Percentiles rank a stretch among this genome's conserved stretches.
Conservation (phyloP, 2,113 vertebrate genomes). For the Oreochromis tanganicae region DNA sequence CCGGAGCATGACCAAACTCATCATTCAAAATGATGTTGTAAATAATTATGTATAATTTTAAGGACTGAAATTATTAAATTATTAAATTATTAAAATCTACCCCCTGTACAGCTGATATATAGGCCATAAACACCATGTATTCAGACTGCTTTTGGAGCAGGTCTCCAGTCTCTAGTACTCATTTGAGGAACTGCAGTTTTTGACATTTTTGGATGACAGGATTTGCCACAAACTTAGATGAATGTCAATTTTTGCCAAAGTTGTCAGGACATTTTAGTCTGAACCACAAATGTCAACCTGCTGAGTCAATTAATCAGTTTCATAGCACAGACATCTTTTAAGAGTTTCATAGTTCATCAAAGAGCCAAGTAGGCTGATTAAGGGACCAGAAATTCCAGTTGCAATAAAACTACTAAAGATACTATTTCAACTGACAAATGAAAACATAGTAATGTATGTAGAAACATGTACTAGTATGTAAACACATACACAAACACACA, state of each 20-base stretch:
- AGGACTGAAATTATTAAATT: not conserved
- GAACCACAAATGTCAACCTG: not conserved
- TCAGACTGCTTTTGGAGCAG: not conserved
- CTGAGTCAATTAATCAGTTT: not conserved
- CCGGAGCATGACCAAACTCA: rapidly evolving
- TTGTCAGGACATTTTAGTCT: not conserved
- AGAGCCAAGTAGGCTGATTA: not conserved
- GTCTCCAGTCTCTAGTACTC: not conserved
- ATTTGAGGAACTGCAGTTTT: not conserved
- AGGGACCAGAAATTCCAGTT: not conserved
- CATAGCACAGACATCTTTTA: not conserved
- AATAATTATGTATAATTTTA: not conserved
- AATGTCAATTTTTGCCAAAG: too few relatives aligned
- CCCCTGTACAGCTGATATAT: not conserved
- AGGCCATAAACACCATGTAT: not conserved
- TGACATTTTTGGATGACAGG: not conserved
- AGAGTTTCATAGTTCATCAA: not conserved
- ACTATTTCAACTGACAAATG: not conserved
- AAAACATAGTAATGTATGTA: not conserved
- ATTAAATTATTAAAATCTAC: not conserved
- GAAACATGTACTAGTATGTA: not conserved
- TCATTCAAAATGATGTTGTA: not conserved
- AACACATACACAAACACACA: not conserved
- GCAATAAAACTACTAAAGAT: not conserved
- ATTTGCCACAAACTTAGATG: not conserved